Base-by-base conservation (phyloP, 2,113 vertebrate genomes). In the Eudyptes chrysolophus region DNA sequence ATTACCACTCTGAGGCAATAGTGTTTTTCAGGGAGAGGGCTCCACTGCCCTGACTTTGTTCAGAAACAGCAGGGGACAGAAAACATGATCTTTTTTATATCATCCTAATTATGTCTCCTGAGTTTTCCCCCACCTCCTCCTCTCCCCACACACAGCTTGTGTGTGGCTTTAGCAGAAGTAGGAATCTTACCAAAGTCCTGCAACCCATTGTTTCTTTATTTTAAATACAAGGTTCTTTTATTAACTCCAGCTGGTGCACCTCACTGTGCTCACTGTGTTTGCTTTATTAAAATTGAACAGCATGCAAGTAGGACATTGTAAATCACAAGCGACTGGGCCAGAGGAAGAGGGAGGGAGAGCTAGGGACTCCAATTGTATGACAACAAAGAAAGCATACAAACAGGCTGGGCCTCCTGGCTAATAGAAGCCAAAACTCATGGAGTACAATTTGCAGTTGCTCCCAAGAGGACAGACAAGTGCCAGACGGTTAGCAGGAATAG, bases 201-300 rank as follows among this genome's bases (percentile, higher is more conserved):
- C 93, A 98, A 66, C 64, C 72, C 85, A 88, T 92, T 68, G 57
- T 90, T 96, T 34, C 92, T 94, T 84, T 91, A 90, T 94, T 95
- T 96, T 88, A 72, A 81, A 93, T 94, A 78, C 38, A n/a, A 88
- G 87, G 76, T 55, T 76, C 36, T 58, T 54, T 85, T 95, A 93
- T 96, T 94, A 95, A 94, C 87, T 95, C 92, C 80, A 91, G 90
- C 93, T 98, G 97, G 79, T 87, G 89, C 66, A 83, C 83, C 83
- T 88, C 95, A 66, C 84, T 78, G 61, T 76, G 51, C 58, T 71
- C n/a, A 42, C 57, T 89, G 84, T 87, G 51, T 96, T 91, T 82
- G 80, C 90, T 92, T 90, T 96, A 89, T 94, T 95, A 89, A 97
- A 88, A 84, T 70, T 95, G 95, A 97, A 70, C 96, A 91, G 93